These are phyloP conservation scores for Ganaspis brasiliensis DNA, from an alignment of 2,888 invertebrate genomes.

Conservation along the genomic window DNA sequence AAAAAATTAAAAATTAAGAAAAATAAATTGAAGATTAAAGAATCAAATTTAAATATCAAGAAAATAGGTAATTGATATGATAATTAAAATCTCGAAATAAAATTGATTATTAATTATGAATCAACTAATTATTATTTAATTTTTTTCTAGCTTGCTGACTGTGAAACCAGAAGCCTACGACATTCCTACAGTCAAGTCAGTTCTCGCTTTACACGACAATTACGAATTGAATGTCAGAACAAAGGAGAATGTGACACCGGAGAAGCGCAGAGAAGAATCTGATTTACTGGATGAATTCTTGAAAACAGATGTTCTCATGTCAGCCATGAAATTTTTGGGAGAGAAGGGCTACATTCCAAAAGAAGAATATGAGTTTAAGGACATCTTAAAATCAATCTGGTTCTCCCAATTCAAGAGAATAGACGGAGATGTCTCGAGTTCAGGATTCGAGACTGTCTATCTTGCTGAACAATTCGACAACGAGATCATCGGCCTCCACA, in stretches of 20 bases:
- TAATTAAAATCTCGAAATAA: too few species aligned
- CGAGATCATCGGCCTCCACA: conserved; percentile 90
- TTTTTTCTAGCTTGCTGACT: conserved; percentile 84
- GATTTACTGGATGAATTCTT: conserved; percentile 90
- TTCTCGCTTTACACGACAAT: conserved; percentile 89
- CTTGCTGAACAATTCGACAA: conserved; percentile 90
- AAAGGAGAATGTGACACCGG: conserved; percentile 88
- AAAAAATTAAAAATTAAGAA: too few species aligned
- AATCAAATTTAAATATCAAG: too few species aligned
- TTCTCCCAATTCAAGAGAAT: conserved; percentile 92
- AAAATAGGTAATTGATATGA: too few species aligned
- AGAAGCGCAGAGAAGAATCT: conserved; percentile 90
- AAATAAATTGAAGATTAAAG: too few species aligned
- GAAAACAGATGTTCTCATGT: conserved; percentile 88
- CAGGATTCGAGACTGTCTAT: conserved; percentile 96
- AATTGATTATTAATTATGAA: too few species aligned
- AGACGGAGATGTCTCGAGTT: conserved; percentile 90
- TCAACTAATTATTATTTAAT: too few species aligned
- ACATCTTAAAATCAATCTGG: conserved; percentile 88
- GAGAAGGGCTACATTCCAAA: conserved; percentile 82
- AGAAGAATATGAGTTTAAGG: conserved; percentile 84
- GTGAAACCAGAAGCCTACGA: conserved; percentile 85
- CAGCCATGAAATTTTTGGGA: conserved; percentile 86
- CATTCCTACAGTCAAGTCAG: conserved; percentile 88
- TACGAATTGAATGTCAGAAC: conserved; percentile 88